phyloP scores from a whole-genome alignment of 2,797 vertebrate species.

The Tachyglossus aculeatus region DNA sequence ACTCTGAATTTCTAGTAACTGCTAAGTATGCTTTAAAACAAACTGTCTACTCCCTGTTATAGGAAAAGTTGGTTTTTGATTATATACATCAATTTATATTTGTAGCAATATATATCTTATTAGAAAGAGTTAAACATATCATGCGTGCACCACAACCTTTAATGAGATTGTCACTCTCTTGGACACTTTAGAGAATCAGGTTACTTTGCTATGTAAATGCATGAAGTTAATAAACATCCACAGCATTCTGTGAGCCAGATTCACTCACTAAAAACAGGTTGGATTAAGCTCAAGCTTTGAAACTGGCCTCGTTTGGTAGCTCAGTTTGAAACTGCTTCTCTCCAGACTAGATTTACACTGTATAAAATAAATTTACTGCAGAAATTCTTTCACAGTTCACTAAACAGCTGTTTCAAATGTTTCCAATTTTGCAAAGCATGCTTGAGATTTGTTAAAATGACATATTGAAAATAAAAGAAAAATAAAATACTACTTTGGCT shows the following conservation, averaged over 20 bases:
- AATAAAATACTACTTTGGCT: conserved; percentile 53
- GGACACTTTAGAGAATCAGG: too few relatives aligned
- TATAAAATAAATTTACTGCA: conserved; percentile 9
- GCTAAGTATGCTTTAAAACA: too few relatives aligned
- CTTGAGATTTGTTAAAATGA: conserved; percentile 51
- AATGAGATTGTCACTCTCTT: too few relatives aligned
- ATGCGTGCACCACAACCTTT: too few relatives aligned
- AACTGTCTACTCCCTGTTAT: too few relatives aligned
- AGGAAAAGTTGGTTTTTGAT: too few relatives aligned
- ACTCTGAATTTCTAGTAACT: too few relatives aligned
- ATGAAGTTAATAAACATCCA: neutral
- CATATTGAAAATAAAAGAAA: conserved; percentile 54
- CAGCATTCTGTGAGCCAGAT: neutral
- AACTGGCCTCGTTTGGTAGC: conserved; percentile 20
- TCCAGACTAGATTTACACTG: conserved; percentile 14
- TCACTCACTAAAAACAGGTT: neutral
- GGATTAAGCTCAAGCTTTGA: conserved; percentile 15
- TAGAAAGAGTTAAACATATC: too few relatives aligned
- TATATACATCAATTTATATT: too few relatives aligned
- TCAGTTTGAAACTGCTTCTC: conserved; percentile 7
- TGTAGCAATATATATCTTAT: too few relatives aligned
- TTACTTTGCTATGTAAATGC: neutral
- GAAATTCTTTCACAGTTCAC: conserved; percentile 35
- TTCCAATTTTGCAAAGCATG: conserved; percentile 35
- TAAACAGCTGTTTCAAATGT: conserved; percentile 45